Conservation (phyloP, 2,797 vertebrate species). For the Trematocara caparti region DNA sequence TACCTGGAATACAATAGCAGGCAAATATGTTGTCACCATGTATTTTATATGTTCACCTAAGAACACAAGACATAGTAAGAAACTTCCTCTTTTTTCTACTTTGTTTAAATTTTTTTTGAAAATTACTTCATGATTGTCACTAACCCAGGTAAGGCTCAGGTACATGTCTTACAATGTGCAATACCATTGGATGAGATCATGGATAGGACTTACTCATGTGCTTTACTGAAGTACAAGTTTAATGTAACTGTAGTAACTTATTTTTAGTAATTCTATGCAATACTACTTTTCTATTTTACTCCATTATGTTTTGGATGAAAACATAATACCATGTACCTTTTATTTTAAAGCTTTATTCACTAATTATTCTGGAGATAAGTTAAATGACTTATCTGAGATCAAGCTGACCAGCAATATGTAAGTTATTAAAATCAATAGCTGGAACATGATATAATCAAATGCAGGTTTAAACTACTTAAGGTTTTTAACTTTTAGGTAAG, state of each 20-base stretch:
- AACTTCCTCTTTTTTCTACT: neutral
- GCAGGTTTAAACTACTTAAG: neutral
- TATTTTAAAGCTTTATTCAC: neutral
- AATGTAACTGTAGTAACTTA: neutral
- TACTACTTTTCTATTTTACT: neutral
- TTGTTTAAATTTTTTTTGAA: neutral
- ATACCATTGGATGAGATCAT: neutral
- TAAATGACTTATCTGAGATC: neutral
- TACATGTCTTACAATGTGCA: rapidly evolving
- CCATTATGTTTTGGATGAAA: neutral
- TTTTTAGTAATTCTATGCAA: neutral
- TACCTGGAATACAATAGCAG: neutral
- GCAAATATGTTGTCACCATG: neutral
- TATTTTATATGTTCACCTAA: neutral
- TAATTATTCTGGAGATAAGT: neutral
- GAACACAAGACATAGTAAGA: neutral
- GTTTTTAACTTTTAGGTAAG: neutral
- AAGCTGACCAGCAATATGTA: neutral
- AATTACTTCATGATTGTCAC: neutral
- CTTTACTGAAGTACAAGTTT: neutral
- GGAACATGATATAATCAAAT: neutral
- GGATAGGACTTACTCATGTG: neutral
- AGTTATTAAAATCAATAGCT: neutral
- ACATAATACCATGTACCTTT: neutral
- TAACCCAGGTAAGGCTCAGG: neutral